Evolutionary conservation across 2,797 vertebrate genomes (phyloP).

Genomic region (Okamejei kenojei): DNA sequence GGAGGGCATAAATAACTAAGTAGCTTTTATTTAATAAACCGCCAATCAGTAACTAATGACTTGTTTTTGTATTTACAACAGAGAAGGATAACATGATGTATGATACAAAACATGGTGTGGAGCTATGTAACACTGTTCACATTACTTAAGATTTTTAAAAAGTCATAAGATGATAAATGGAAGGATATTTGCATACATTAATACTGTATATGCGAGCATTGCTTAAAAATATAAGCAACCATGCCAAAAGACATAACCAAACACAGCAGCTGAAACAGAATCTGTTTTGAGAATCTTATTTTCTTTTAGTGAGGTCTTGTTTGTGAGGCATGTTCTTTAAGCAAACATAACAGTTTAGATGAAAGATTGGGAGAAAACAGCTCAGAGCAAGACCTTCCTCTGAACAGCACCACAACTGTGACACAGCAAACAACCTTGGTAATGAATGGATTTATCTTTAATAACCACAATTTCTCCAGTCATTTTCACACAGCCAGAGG

Average conservation of each 20-base stretch:
- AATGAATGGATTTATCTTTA: constrained; percentile 32
- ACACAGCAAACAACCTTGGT: neutral
- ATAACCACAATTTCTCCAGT: constrained; percentile 26
- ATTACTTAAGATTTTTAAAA: neutral
- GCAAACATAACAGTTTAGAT: neutral
- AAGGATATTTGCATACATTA: too few relatives aligned
- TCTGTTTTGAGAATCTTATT: neutral
- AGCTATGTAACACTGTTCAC: neutral
- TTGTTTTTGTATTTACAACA: neutral
- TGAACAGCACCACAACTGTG: neutral
- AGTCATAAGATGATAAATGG: neutral
- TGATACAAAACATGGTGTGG: too few relatives aligned
- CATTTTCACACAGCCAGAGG: neutral
- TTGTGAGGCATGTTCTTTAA: neutral
- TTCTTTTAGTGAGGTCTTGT: neutral
- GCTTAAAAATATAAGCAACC: neutral
- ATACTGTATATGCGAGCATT: too few relatives aligned
- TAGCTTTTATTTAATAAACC: neutral
- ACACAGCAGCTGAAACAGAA: neutral
- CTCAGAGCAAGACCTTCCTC: neutral
- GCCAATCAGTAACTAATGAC: neutral
- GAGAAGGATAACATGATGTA: neutral
- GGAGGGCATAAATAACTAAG: neutral
- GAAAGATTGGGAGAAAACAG: neutral
- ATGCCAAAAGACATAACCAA: neutral